Conservation (phyloP, 1,140 invertebrate genomes). For the Dendrolimus punctatus region DNA sequence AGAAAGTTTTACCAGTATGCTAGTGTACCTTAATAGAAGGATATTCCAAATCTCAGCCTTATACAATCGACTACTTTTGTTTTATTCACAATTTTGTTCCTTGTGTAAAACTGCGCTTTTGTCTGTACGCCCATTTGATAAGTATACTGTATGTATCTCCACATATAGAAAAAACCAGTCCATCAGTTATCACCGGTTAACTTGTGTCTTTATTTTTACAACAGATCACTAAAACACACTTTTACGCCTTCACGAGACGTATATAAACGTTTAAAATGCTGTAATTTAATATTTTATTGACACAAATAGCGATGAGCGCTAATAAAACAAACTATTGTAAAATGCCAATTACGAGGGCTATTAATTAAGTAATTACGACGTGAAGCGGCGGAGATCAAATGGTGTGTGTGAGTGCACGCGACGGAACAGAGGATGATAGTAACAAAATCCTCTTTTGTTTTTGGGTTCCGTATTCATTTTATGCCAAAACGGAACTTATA, state of each 20-base stretch:
- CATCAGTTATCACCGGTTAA: background rate
- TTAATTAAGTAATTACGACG: background rate
- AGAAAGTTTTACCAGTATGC: too few species aligned
- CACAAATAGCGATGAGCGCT: background rate
- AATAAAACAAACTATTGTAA: conserved; percentile 1
- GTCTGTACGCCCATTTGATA: too few species aligned
- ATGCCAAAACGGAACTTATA: too few species aligned
- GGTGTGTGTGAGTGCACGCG: background rate
- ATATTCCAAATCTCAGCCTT: too few species aligned
- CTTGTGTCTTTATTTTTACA: background rate
- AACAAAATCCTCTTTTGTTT: too few species aligned
- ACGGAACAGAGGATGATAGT: background rate
- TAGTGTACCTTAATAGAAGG: too few species aligned
- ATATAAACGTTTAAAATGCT: conserved; percentile 1
- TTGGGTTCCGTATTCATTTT: too few species aligned
- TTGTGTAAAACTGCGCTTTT: too few species aligned
- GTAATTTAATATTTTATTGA: background rate
- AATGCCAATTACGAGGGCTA: conserved; percentile 2
- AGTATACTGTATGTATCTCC: too few species aligned
- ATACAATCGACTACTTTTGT: too few species aligned
- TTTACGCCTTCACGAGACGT: background rate
- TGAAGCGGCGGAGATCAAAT: conserved; percentile 1
- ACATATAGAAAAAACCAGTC: background rate
- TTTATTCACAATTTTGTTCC: too few species aligned
- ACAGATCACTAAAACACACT: conserved; percentile 1